phyloP scores from a whole-genome alignment of 2,797 vertebrate species.

The Pogonophryne albipinna region DNA sequence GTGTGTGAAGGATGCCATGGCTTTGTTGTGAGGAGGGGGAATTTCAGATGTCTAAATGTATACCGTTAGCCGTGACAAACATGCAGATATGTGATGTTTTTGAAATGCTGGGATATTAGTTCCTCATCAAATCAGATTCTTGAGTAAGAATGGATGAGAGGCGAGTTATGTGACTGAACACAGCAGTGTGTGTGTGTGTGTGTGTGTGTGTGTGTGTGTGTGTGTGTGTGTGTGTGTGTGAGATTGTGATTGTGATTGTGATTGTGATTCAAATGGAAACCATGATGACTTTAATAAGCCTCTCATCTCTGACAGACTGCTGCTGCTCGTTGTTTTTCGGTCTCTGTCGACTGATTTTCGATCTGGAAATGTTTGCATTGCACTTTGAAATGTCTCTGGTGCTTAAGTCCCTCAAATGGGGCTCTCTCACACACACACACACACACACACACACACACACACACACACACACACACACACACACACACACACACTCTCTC shows the following conservation, averaged over 20 bases:
- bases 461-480: no score
- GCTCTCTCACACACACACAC: not conserved
- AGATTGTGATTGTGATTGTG: constrained; percentile 15
- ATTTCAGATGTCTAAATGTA: constrained; percentile 38
- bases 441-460: no score
- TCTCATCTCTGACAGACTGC: constrained; percentile 12
- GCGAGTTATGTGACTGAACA: not conserved
- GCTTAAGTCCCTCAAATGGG: not conserved
- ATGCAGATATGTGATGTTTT: constrained; percentile 34
- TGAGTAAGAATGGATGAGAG: not conserved
- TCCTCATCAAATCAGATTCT: constrained; percentile 32
- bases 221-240: not conserved
- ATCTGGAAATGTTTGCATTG: not conserved
- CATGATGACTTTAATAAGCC: constrained; percentile 30
- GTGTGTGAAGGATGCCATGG: not conserved
- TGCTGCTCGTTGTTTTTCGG: not conserved
- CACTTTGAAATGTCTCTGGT: not conserved
- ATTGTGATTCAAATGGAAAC: constrained; percentile 39
- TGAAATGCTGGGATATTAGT: constrained; percentile 34
- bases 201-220: no score
- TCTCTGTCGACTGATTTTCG: not conserved
- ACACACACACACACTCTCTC: no score
- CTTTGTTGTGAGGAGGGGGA: constrained; percentile 10
- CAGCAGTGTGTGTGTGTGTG: not conserved
- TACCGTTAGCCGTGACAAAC: constrained; percentile 28